A percentile compares a stretch with the other conserved stretches of the same genome.
Conservation (phyloP, 1,140 invertebrate species). For the Ostrea denselamellosa region DNA sequence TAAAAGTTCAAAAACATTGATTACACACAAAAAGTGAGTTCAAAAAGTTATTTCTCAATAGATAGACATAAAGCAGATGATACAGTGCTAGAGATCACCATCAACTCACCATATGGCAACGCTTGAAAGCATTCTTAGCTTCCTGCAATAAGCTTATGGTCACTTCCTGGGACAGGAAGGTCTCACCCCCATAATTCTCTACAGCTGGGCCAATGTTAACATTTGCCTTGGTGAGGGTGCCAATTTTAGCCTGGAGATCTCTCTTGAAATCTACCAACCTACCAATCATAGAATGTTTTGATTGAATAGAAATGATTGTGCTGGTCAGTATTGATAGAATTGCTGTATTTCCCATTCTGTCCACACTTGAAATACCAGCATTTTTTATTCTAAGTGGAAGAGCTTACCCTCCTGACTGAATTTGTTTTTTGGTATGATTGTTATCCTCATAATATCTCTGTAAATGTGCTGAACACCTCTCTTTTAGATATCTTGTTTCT, state of each 20-base stretch:
- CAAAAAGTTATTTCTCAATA: too few relatives aligned
- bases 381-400: neutral
- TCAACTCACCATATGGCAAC: slow-evolving; percentile 89
- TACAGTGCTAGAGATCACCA: too few relatives aligned
- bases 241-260: slow-evolving; percentile 95
- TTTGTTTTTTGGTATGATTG: slow-evolving; percentile 95
- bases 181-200: slow-evolving; percentile 98
- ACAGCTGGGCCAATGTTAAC: slow-evolving; percentile 88
- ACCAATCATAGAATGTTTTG: slow-evolving; percentile 53
- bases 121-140: slow-evolving; percentile 92
- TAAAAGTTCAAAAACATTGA: too few relatives aligned
- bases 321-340: neutral
- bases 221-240: slow-evolving; percentile 93
- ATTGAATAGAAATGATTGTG: neutral
- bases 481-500: slow-evolving; percentile 88
- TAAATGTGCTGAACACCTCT: slow-evolving; percentile 87
- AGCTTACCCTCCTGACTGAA: slow-evolving; percentile 84
- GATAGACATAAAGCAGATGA: too few relatives aligned
- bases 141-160: slow-evolving; percentile 95
- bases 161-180: slow-evolving; percentile 97
- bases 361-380: neutral
- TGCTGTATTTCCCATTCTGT: neutral
- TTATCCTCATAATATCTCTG: slow-evolving; percentile 95
- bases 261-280: slow-evolving; percentile 94
- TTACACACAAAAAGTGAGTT: too few relatives aligned